Conservation (phyloP, 2,888 invertebrate species). For the Dromius quadrimaculatus region DNA sequence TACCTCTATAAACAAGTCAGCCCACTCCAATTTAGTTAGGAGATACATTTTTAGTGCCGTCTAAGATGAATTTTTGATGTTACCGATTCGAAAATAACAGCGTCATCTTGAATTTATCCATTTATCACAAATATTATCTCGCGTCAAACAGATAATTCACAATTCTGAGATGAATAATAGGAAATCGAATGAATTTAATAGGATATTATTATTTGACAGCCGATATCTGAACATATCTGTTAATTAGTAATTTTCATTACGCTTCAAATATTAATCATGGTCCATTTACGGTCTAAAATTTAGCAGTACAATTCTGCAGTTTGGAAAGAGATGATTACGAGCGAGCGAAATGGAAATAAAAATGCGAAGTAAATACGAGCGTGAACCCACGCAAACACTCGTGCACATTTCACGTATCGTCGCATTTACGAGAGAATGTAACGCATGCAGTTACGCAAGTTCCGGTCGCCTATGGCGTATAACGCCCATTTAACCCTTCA, state of each 20-base stretch:
- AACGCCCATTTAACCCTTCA: no score
- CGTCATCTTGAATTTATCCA: no score
- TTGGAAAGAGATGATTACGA: constrained; percentile 13
- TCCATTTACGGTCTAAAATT: constrained; percentile 1
- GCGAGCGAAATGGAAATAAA: constrained; percentile 21
- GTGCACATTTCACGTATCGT: constrained; percentile 38
- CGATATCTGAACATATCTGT: background rate
- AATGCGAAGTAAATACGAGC: constrained; percentile 34
- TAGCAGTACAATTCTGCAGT: background rate
- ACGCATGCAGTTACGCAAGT: background rate
- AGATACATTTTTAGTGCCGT: no score
- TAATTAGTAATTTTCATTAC: constrained; percentile 1
- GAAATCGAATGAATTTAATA: background rate
- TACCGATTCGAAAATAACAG: no score
- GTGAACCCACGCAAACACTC: constrained; percentile 36
- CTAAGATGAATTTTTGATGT: no score
- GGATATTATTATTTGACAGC: background rate
- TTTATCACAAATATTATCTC: no score
- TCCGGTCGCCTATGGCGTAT: background rate
- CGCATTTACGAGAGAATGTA: constrained; percentile 29
- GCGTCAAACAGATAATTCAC: no score
- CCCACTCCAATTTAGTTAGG: no score
- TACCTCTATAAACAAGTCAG: no score
- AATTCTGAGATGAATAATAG: background rate
- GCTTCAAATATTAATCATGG: background rate